Base-by-base conservation (phyloP, 2,113 vertebrate species). In the Grammomys surdaster region DNA sequence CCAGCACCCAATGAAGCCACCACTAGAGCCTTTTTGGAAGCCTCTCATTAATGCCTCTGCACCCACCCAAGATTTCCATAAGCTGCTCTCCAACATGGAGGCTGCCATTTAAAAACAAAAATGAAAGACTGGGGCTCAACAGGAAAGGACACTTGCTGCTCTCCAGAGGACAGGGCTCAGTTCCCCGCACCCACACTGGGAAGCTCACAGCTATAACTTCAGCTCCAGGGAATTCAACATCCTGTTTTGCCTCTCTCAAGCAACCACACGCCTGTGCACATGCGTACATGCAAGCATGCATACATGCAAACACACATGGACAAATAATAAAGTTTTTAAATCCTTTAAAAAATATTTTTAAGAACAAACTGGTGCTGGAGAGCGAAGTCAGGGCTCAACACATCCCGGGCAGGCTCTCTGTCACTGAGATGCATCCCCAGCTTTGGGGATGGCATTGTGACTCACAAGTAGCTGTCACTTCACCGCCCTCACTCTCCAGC, bases 1-100 rank as follows among this genome's bases (percentile, higher is more conserved):
- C 40, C 2, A 3, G 1, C 14, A 16, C 43, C 67, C 36, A 1
- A 19, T 0, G 24, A 1, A 1, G 54, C n/a, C 76, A 20, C 76
- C 5, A 43, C 63, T 16, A 5, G 63, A 26, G 11, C 13, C n/a
- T 17, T 40, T 8, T 19, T 22, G 7, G n/a, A 85, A 51, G 72
- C 48, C n/a, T 81, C 58, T 54, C 13, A 19, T 9, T 1, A 5
- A 46, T 11, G 11, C 33, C 36, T n/a, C 67, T 19, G 46, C 60
- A 20, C 40, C 19, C 14, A 54, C 22, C 31, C 8, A 36, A 33
- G 33, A 33, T 33, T 65, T 22, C 46, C 65, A 86, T 11, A 65
- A 28, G 46, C 12, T 46, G 31, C 36, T 54, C 48, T 60, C 7
- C 56, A 84, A 63, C 56, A 56, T 56, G 3, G 78, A 40, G 56